phyloP scores from a whole-genome alignment of 2,113 vertebrate genomes.

The Atrichornis clamosus region DNA sequence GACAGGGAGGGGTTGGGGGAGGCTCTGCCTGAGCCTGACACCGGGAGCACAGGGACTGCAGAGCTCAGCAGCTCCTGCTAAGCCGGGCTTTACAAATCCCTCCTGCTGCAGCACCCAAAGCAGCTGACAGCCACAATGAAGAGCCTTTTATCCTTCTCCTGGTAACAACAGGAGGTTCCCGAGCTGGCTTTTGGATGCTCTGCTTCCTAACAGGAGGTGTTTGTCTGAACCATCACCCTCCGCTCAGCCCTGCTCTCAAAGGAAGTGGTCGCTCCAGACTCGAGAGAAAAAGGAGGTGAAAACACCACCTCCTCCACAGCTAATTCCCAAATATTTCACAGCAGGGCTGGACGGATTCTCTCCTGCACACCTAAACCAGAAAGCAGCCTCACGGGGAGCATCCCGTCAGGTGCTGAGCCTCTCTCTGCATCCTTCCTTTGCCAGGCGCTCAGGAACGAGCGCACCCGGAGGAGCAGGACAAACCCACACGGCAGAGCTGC shows the following conservation, averaged over 20 bases:
- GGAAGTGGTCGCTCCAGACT: rapidly evolving
- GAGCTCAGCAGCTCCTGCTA: not conserved
- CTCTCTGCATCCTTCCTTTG: not conserved
- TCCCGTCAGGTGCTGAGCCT: not conserved
- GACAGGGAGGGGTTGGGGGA: not conserved
- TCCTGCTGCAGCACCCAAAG: not conserved
- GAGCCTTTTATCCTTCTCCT: not conserved
- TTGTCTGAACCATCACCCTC: not conserved
- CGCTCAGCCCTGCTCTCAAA: not conserved
- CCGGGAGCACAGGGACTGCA: not conserved
- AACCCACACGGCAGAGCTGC: rapidly evolving
- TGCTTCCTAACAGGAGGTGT: not conserved
- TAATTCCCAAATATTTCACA: not conserved
- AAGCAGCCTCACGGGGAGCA: not conserved
- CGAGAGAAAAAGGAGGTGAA: not conserved
- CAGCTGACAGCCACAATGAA: not conserved
- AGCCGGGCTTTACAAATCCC: not conserved
- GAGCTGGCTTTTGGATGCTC: not conserved
- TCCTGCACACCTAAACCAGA: rapidly evolving
- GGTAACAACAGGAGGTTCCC: not conserved
- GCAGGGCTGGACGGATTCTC: not conserved
- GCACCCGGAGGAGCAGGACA: rapidly evolving
- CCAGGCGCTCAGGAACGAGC: not conserved
- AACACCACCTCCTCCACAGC: not conserved
- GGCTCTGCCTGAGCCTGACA: not conserved